These are phyloP conservation scores for Calameuta filiformis DNA, from an alignment of 2,888 invertebrate genomes.

Conservation along the genomic window DNA sequence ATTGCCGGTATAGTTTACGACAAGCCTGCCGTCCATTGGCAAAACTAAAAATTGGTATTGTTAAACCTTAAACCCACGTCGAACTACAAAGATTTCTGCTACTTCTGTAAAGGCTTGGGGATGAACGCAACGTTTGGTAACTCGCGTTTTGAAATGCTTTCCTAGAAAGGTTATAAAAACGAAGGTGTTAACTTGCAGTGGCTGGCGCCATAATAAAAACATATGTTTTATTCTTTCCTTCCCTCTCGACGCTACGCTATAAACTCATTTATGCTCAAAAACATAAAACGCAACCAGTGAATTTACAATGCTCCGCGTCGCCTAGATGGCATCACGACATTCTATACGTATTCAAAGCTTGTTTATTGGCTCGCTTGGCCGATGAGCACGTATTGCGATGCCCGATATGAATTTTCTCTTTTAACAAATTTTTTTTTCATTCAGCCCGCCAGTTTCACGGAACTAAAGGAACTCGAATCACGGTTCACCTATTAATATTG, in stretches of 20 bases:
- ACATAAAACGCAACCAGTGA: slow-evolving; percentile 31
- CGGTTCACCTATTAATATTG: background rate
- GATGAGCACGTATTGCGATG: background rate
- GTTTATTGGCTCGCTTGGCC: background rate
- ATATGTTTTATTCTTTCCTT: slow-evolving; percentile 38
- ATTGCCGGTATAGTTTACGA: background rate
- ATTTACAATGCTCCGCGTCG: slow-evolving; percentile 33
- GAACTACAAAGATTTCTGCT: too few relatives aligned
- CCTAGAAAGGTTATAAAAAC: background rate
- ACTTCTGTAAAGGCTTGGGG: background rate
- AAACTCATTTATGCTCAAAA: slow-evolving; percentile 42
- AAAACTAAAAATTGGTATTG: background rate
- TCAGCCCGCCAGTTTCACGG: background rate
- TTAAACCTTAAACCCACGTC: background rate
- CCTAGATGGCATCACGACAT: slow-evolving; percentile 18
- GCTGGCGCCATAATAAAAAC: slow-evolving; percentile 47
- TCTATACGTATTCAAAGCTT: background rate
- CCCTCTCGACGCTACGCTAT: slow-evolving; percentile 26
- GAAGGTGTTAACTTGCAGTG: slow-evolving; percentile 42
- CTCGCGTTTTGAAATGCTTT: background rate
- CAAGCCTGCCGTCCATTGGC: background rate
- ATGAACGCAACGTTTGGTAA: background rate
- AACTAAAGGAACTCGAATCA: background rate
- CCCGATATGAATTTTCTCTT: background rate
- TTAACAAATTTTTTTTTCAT: background rate